These are phyloP conservation scores for Cataglyphis rosenhaueri DNA, from an alignment of 2,888 invertebrate species.

Conservation along the genomic window DNA sequence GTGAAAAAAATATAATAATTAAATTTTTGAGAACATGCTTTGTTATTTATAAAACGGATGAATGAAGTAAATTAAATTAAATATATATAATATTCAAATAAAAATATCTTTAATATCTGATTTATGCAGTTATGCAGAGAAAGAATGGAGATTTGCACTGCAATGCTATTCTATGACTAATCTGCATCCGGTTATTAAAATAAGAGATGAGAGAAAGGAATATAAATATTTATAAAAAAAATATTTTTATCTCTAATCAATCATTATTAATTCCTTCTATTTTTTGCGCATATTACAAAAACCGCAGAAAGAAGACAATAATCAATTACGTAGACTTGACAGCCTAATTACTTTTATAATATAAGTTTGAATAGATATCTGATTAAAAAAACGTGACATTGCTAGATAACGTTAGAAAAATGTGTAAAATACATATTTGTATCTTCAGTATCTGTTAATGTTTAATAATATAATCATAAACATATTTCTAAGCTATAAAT, in stretches of 20 bases:
- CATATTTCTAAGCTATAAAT: background rate
- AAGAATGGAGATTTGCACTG: background rate
- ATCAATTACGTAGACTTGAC: background rate
- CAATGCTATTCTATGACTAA: background rate
- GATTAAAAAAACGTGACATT: background rate
- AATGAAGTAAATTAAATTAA: background rate
- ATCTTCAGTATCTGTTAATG: background rate
- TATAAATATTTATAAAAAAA: too few relatives aligned
- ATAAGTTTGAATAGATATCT: background rate
- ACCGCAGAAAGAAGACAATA: background rate
- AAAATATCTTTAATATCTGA: background rate
- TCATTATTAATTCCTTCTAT: background rate
- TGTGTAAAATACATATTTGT: background rate
- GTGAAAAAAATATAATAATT: background rate
- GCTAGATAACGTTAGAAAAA: background rate
- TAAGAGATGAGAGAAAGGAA: background rate
- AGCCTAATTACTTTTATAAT: background rate
- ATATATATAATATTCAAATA: background rate
- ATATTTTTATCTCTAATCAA: background rate
- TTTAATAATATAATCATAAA: background rate
- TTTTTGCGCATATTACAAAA: background rate
- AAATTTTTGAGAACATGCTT: background rate
- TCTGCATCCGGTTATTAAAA: background rate
- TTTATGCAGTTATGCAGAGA: background rate
- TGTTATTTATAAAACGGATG: background rate